Base-by-base conservation (phyloP, 2,113 vertebrate species). In the Gallinago jamesoni region DNA sequence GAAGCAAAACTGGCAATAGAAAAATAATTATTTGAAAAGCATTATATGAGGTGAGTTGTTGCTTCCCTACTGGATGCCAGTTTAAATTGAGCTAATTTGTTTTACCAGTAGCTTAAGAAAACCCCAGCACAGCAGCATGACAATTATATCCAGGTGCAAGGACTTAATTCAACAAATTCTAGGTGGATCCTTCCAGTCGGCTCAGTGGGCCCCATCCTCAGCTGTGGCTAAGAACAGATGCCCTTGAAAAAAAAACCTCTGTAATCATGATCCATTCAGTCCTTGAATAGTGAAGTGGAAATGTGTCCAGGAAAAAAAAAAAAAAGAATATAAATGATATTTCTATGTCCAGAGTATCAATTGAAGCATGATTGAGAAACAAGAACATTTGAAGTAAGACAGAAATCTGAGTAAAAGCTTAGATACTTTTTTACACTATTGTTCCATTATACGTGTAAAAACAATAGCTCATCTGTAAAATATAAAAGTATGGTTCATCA, bases 81-180 rank as follows among this genome's bases (percentile, higher is more conserved):
- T 99, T 99, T 98, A 98, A 97, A 98, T 98, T 99, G 97, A 98
- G 98, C 98, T 99, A 99, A 99, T 99, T 99, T 99, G 98, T 98
- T 99, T 98, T 98, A 98, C 97, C 98, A 98, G 98, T 98, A 98
- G 98, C 98, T 98, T 98, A 97, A 98, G 98, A 98, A 99, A 98
- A 98, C 98, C 99, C 99, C 99, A 98, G 98, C 99, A 99, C 99
- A 99, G 99, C 98, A 82, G 98, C 98, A 96, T 96, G 97, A 99
- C 99, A 99, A 99, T 99, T 99, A 99, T 97, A 98, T 99, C 98
- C 99, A 99, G 99, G 99, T 99, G 99, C 99, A 99, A 98, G 98
- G 98, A 99, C 99, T 99, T 99, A 99, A 99, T 99, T 99, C 99
- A 98, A 99, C 98, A 99, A 99, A 99, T 98, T 99, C 99, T 98